Percentiles rank a stretch among this genome's conserved stretches.
These are phyloP conservation scores for Athalia cordata DNA, from an alignment of 2,888 invertebrate species.

Conservation along the genomic window DNA sequence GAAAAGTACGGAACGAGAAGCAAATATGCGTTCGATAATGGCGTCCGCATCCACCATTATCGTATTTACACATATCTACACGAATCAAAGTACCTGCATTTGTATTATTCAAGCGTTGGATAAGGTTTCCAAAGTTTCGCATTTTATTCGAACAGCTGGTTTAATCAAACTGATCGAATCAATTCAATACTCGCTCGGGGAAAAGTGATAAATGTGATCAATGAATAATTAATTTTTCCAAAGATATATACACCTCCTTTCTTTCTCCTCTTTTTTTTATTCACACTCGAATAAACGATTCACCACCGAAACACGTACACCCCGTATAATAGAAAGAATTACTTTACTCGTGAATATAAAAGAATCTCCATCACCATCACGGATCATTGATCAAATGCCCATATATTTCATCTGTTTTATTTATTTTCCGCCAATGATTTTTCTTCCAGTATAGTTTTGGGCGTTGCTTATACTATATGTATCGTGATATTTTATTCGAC, in stretches of 20 bases:
- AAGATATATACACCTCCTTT: too few species aligned
- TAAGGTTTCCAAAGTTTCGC: too few species aligned
- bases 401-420: slow-evolving; percentile 53
- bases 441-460: slow-evolving; percentile 49
- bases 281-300: slow-evolving; percentile 47
- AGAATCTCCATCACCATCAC: slow-evolving; percentile 50
- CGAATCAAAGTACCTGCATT: too few species aligned
- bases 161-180: too few species aligned
- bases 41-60: background rate
- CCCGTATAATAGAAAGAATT: background rate
- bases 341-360: slow-evolving; percentile 41
- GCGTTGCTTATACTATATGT: slow-evolving; percentile 50
- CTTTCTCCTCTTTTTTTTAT: too few species aligned
- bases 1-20: background rate
- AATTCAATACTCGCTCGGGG: too few species aligned
- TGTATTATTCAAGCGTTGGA: too few species aligned
- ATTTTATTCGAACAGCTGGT: too few species aligned
- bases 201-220: too few species aligned
- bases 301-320: slow-evolving; percentile 11
- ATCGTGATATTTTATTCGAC: slow-evolving; percentile 22
- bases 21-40: background rate
- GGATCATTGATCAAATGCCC: slow-evolving; percentile 56
- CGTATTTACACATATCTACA: background rate
- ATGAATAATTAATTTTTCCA: too few species aligned
- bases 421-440: slow-evolving; percentile 55